Base-by-base conservation (phyloP, 92 coral and sea anemone genomes). In the Pocillopora meandrina region DNA sequence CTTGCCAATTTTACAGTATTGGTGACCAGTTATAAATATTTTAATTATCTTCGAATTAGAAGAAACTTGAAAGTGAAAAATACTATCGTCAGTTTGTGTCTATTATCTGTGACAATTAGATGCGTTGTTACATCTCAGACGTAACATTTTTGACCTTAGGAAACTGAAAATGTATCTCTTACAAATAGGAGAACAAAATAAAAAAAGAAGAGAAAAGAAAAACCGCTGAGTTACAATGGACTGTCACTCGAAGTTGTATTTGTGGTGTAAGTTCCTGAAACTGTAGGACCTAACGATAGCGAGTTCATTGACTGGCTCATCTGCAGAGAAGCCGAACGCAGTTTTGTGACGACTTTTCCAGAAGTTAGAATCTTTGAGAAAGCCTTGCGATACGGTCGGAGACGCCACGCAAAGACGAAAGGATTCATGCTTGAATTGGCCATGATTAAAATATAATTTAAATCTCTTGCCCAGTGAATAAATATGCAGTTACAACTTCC, bases 361-460 rank as follows among this genome's bases (percentile, higher is more conserved):
- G 94, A 93, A 1, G 81, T 85, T 55, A 93, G 33, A 33, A 93
- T 86, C 74, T 91, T 93, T 11, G 62, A 72, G 71, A 92, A 92
- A 5, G 95, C 95, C 74, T 70, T 74, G 9, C 95, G 74, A 75
- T 65, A 92, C 13, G 88, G 79, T 52, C 69, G 49, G 68, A 92
- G 79, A 19, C 93, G 86, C 93, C 91, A 90, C 8, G 93, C 93
- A 36, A 82, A 92, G 19, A 92, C 76, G 31, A 86, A 92, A 1
- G 93, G 95, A 61, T 89, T 92, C 79, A 90, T 66, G 21, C 89
- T 82, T 5, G 95, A 92, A 75, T 92, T 92, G 18, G 89, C 84
- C 76, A 92, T 49, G 33, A 85, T 85, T 8, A 87, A 78, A 31
- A 80, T 76, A 17, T 82, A 83, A 36, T 86, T 74, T 16, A 90